These are phyloP conservation scores for Phaonia tiefii DNA, from an alignment of 2,888 invertebrate genomes.

Conservation along the genomic window DNA sequence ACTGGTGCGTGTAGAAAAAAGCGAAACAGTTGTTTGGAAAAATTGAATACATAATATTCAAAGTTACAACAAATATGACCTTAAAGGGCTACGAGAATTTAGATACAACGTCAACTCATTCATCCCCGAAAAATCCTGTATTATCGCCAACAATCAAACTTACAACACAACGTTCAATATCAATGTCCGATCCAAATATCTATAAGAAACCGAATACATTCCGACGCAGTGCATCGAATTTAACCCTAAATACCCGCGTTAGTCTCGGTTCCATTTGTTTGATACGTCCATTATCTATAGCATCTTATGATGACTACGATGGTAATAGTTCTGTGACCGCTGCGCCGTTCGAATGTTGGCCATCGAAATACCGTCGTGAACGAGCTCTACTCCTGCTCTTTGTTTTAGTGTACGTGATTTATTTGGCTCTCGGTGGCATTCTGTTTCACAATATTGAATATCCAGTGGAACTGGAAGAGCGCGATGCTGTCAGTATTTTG, in stretches of 20 bases:
- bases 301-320: constrained; percentile 22
- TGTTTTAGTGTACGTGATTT: constrained; percentile 83
- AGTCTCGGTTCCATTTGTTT: constrained; percentile 61
- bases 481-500: constrained; percentile 81
- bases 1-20: background rate
- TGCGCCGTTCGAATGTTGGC: constrained; percentile 18
- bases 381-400: constrained; percentile 81
- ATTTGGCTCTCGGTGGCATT: constrained; percentile 85
- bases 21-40: background rate
- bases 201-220: constrained; percentile 51
- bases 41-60: too few relatives aligned
- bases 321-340: background rate
- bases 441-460: constrained; percentile 86
- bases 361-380: constrained; percentile 55
- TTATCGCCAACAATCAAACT: constrained; percentile 1
- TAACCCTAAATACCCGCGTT: constrained; percentile 64
- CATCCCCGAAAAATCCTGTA: background rate
- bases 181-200: constrained; percentile 67
- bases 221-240: constrained; percentile 55
- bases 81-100: constrained; percentile 69
- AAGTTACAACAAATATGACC: background rate
- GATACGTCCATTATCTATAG: constrained; percentile 33
- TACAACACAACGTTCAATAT: constrained; percentile 44
- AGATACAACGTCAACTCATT: constrained; percentile 40
- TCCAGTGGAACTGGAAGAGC: constrained; percentile 83